Evolutionary conservation across 1,140 invertebrate species (phyloP).

Genomic region (Calosoma granatense): DNA sequence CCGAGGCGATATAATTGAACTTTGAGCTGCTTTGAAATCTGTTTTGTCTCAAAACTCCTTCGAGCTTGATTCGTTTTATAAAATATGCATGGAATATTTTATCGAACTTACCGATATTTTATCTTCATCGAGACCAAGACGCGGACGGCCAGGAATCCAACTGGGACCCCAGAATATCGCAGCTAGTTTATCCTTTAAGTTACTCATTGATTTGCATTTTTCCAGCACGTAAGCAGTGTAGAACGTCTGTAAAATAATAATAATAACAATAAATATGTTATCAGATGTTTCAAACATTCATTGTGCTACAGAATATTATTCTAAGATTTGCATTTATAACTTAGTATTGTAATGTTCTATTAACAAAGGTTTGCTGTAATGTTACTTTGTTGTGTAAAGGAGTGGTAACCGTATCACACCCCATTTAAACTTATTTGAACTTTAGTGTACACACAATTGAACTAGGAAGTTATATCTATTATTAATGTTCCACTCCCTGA

Average conservation of each 20-base stretch:
- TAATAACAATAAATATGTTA: neutral
- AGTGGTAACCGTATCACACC: too few species aligned
- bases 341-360: too few species aligned
- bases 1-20: too few species aligned
- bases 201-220: constrained; percentile 44
- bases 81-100: constrained; percentile 9
- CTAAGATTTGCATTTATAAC: too few species aligned
- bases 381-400: too few species aligned
- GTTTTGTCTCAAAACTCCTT: neutral
- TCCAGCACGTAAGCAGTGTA: constrained; percentile 56
- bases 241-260: constrained; percentile 49
- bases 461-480: too few species aligned
- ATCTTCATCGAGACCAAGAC: constrained; percentile 64
- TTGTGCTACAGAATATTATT: too few species aligned
- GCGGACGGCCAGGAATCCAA: constrained; percentile 71
- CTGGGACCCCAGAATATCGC: constrained; percentile 77
- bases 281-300: too few species aligned
- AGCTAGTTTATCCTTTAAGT: constrained; percentile 52
- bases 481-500: too few species aligned
- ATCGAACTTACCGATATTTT: constrained; percentile 61
- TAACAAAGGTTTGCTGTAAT: too few species aligned
- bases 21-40: neutral
- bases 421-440: too few species aligned
- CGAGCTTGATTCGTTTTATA: neutral
- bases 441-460: too few species aligned